Percentiles rank a stretch among this genome's conserved stretches.
Conservation (phyloP, 2,113 vertebrate species). For the Sceloporus tristichus region DNA sequence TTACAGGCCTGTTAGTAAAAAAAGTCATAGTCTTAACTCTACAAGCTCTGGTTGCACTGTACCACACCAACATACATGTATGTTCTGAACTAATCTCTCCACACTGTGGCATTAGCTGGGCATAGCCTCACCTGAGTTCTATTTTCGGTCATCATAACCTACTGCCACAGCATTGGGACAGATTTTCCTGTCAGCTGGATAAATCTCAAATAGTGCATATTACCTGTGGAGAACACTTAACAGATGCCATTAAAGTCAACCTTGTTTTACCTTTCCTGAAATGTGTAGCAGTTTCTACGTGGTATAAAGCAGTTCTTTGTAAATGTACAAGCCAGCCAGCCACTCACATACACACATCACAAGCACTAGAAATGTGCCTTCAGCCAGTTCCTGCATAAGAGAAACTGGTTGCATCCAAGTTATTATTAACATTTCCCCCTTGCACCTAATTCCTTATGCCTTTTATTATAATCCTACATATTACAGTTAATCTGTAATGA, state of each 20-base stretch:
- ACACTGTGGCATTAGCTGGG: background rate
- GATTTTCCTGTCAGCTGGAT: accelerated
- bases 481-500: constrained; percentile 84
- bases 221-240: constrained; percentile 9
- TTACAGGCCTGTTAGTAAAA: background rate
- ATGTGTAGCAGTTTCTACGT: constrained; percentile 10
- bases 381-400: background rate
- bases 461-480: constrained; percentile 80
- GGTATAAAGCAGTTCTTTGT: constrained; percentile 15
- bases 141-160: accelerated
- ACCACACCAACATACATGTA: too few relatives aligned
- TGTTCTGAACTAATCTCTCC: background rate
- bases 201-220: background rate
- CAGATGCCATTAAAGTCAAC: background rate
- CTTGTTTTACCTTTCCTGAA: constrained; percentile 15
- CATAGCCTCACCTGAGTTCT: background rate
- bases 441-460: constrained; percentile 75
- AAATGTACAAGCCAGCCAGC: background rate
- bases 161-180: background rate
- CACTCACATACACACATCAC: background rate
- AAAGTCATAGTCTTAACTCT: background rate
- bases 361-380: background rate
- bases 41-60: background rate
- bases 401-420: constrained; percentile 49
- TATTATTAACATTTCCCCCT: constrained; percentile 66